phyloP scores from a whole-genome alignment of 1,140 invertebrate species.

The Arion vulgaris region DNA sequence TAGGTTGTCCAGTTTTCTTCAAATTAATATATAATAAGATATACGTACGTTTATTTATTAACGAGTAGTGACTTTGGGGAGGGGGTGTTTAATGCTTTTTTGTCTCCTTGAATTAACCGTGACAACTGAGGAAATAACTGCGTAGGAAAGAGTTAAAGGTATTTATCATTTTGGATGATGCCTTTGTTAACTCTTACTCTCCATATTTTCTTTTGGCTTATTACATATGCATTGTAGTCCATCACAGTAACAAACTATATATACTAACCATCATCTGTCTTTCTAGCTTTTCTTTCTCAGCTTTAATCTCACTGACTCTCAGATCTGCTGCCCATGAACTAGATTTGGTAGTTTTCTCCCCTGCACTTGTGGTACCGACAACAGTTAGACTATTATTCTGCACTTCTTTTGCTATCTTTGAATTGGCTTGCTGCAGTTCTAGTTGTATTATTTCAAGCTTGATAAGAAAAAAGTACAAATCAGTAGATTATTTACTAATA shows the following conservation, averaged over 20 bases:
- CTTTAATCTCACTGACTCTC: constrained; percentile 6
- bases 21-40: too few relatives aligned
- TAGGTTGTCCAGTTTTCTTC: too few relatives aligned
- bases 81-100: too few relatives aligned
- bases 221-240: too few relatives aligned
- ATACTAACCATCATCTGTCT: constrained; percentile 16
- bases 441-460: constrained; percentile 8
- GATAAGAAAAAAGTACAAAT: neutral
- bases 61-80: too few relatives aligned
- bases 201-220: too few relatives aligned
- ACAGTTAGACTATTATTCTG: neutral
- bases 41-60: too few relatives aligned
- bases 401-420: neutral
- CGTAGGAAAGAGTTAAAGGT: too few relatives aligned
- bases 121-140: too few relatives aligned
- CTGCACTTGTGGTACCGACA: neutral
- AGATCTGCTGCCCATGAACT: constrained; percentile 5
- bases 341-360: neutral
- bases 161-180: too few relatives aligned
- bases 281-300: constrained; percentile 25
- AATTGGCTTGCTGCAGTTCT: constrained; percentile 13
- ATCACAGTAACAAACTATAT: neutral
- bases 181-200: too few relatives aligned
- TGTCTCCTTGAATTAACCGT: too few relatives aligned
- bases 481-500: neutral